These are phyloP conservation scores for Epistrophella euchroma DNA, from an alignment of 2,888 invertebrate species.

Conservation along the genomic window DNA sequence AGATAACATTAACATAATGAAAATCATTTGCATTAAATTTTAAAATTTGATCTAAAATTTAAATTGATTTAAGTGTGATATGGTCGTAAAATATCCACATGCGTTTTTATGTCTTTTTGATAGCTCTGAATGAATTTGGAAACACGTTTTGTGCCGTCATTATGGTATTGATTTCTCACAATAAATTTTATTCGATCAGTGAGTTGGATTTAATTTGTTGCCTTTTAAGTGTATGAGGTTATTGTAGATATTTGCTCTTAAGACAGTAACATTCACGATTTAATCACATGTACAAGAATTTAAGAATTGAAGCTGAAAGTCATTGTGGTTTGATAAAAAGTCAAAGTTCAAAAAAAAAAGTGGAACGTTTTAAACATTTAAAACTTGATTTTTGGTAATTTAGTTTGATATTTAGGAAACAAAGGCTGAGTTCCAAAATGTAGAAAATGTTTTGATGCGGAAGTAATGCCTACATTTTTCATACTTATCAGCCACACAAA, in stretches of 20 bases:
- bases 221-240: background rate
- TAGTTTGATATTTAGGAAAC: too few species aligned
- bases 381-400: too few species aligned
- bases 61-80: slow-evolving; percentile 27
- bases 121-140: slow-evolving; percentile 19
- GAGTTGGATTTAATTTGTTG: background rate
- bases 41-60: background rate
- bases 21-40: slow-evolving; percentile 11
- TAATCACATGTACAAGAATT: too few species aligned
- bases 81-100: slow-evolving; percentile 11
- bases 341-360: too few species aligned
- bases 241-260: background rate
- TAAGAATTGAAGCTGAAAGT: too few species aligned
- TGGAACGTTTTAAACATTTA: too few species aligned
- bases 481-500: too few species aligned
- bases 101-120: slow-evolving; percentile 18
- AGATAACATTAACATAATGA: background rate
- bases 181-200: slow-evolving; percentile 4
- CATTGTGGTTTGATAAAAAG: too few species aligned
- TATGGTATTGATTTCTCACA: slow-evolving; percentile 4
- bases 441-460: too few species aligned
- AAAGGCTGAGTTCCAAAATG: too few species aligned
- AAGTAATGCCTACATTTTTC: too few species aligned
- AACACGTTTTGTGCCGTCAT: background rate
- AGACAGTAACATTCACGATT: too few species aligned